Base-by-base conservation (phyloP, 2,888 invertebrate species). In the Epinotia ramella region DNA sequence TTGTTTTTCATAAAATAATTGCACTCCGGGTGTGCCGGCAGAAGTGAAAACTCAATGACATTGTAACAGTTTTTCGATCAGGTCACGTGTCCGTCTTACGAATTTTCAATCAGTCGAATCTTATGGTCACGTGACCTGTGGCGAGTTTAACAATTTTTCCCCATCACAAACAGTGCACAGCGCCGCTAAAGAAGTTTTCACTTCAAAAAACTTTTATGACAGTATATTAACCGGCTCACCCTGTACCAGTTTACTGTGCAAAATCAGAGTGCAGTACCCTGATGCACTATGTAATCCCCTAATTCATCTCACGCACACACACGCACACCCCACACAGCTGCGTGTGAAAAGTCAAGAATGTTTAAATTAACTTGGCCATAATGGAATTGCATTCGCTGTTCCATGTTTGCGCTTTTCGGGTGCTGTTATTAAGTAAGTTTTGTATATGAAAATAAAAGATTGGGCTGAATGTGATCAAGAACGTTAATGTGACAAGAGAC, bases 181-280 rank as follows among this genome's bases (percentile, higher is more conserved):
- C n/a, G n/a, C n/a, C n/a, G n/a, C n/a, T n/a, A n/a, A n/a, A n/a
- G n/a, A n/a, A n/a, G n/a, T n/a, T n/a, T n/a, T n/a, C n/a, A n/a
- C n/a, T n/a, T n/a, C n/a, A 56, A 63, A 18, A 56, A 65, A 64
- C 20, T 69, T 44, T 49, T 18, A 56, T 13, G 40, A 6, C 28
- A 57, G 11, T 24, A 76, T 78, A n/a, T n/a, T n/a, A 77, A 70
- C 46, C 57, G 70, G 77, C 78, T 65, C 91, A 91, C 70, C 90
- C 92, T 92, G 89, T 93, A 66, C n/a, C 40, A 91, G 66, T 86
- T 84, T 84, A 86, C 87, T 88, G 90, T 91, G 87, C 87, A 87
- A 94, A 94, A 94, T 94, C 94, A 92, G 92, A 93, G 93, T 93
- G 94, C 94, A 94, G 92, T 93, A 91, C 92, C 93, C 93, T 89